Base-by-base conservation (phyloP, 2,888 invertebrate species). In the Chorisops tibialis region DNA sequence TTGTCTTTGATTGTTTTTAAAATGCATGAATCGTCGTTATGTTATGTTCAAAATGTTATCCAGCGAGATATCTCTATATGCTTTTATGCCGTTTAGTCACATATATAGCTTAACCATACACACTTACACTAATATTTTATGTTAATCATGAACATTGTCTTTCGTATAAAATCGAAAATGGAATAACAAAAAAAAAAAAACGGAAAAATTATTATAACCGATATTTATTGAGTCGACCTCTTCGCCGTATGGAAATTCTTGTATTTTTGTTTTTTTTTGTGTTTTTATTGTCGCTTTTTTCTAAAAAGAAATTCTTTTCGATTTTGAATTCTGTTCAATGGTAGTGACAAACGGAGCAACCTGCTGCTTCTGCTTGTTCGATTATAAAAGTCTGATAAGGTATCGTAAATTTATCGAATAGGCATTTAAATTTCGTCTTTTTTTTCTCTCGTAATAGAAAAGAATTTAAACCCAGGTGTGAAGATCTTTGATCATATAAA, bases 11-110 rank as follows among this genome's bases (percentile, higher is more conserved):
- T 41, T 39, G 41, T 60, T 60, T 62, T 64, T 64, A 56, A 64
- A 62, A 64, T 64, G 62, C 64, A 64, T 64, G 64, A 60, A 62
- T 62, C 59, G 62, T 62, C 62, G 60, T 38, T 52, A n/a, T n/a
- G 39, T 21, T 45, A 19, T 16, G 7, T 12, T 56, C 56, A 43
- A 16, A 22, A 11, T n/a, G 19, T 41, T 41, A 16, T 16, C 16
- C 9, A 14, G 5, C 12, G 16, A 11, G 37, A 14, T 41, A 14
- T 41, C 5, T 41, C 16, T 41, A 14, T n/a, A 16, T n/a, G 41
- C 16, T 14, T 41, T 21, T 47, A 18, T 47, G 9, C 14, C 6
- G 12, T 16, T 9, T 12, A 5, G 12, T 21, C 47, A 5, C 47
- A 18, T 7, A n/a, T n/a, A n/a, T n/a, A 30, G 9, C 30, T 30